phyloP scores from a whole-genome alignment of 2,888 invertebrate species.

The Apotomis capreana region DNA sequence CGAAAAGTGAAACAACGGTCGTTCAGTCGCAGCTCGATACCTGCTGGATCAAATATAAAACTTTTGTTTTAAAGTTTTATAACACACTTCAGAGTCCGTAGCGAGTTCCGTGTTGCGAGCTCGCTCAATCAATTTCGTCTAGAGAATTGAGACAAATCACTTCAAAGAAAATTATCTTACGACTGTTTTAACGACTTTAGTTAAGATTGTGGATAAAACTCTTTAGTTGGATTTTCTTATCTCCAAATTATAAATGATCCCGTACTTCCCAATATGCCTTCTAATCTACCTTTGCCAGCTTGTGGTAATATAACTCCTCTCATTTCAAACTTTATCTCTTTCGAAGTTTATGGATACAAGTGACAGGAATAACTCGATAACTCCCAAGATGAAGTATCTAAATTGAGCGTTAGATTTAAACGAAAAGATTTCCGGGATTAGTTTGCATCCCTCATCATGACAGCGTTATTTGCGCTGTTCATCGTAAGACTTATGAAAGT shows the following conservation, averaged over 20 bases:
- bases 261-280: slow-evolving; percentile 49
- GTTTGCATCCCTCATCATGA: slow-evolving; percentile 36
- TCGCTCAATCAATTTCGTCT: slow-evolving; percentile 43
- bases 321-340: background rate
- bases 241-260: slow-evolving; percentile 59
- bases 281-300: background rate
- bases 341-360: background rate
- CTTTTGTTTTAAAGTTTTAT: slow-evolving; percentile 30
- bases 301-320: background rate
- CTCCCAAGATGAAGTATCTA: background rate
- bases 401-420: slow-evolving; percentile 7
- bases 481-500: slow-evolving; percentile 50
- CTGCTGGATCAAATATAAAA: slow-evolving; percentile 29
- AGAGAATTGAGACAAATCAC: slow-evolving; percentile 55
- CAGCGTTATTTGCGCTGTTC: slow-evolving; percentile 39
- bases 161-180: slow-evolving; percentile 68
- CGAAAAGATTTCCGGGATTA: slow-evolving; percentile 7
- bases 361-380: background rate
- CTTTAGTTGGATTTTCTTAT: slow-evolving; percentile 65
- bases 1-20: slow-evolving; percentile 66
- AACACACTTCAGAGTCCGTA: slow-evolving; percentile 22
- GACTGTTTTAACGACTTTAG: slow-evolving; percentile 69
- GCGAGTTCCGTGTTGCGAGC: slow-evolving; percentile 19
- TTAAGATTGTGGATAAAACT: slow-evolving; percentile 69
- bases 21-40: slow-evolving; percentile 48